Percentiles rank a stretch among this genome's conserved stretches.
Conservation (phyloP, 2,888 invertebrate genomes). For the Chrysodeixis includens region DNA sequence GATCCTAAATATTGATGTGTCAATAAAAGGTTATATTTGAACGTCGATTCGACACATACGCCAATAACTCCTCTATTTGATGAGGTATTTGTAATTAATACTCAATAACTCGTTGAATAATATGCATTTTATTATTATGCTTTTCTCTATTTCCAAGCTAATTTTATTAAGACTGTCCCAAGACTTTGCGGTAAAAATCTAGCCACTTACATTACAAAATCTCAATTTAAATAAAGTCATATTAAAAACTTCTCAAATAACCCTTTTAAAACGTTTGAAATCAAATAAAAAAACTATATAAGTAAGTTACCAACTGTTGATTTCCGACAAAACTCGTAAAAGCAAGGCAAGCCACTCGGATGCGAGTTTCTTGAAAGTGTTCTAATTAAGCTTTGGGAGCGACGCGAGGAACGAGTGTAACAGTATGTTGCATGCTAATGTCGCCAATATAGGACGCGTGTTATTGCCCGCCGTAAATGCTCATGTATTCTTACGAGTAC, state of each 20-base stretch:
- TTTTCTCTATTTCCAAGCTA: too few relatives aligned
- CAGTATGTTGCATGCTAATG: constrained; percentile 30
- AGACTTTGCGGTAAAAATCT: too few relatives aligned
- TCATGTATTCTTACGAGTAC: neutral
- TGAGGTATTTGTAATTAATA: too few relatives aligned
- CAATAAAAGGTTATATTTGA: neutral
- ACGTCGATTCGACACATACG: neutral
- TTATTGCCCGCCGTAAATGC: neutral
- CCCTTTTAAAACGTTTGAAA: neutral
- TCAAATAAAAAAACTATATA: neutral
- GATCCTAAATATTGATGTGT: neutral
- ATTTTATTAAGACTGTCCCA: too few relatives aligned
- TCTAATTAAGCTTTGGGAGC: constrained; percentile 34
- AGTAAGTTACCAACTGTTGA: constrained; percentile 8
- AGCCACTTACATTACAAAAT: too few relatives aligned
- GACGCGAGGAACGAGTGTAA: constrained; percentile 24
- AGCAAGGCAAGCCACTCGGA: constrained; percentile 9
- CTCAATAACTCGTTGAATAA: too few relatives aligned
- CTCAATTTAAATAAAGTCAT: neutral
- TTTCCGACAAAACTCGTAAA: constrained; percentile 16
- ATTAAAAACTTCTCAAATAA: neutral
- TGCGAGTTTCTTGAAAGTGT: constrained; percentile 25
- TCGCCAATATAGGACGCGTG: constrained; percentile 2
- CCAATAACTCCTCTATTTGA: too few relatives aligned
- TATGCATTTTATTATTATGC: too few relatives aligned